Evolutionary conservation across 2,113 vertebrate genomes (phyloP).

Genomic region (Rattus rattus): DNA sequence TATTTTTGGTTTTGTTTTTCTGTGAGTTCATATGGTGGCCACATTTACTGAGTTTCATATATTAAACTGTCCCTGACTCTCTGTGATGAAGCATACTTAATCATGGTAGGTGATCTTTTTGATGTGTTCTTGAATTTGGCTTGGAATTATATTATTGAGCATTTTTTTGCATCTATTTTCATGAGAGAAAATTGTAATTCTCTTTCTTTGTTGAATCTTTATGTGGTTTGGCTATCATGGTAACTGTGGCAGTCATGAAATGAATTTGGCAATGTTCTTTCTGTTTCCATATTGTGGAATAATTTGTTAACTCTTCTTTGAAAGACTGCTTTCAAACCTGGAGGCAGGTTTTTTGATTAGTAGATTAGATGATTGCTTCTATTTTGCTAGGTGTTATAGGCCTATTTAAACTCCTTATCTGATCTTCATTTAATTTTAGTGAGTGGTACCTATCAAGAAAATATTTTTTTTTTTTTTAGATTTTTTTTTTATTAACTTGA

Average conservation of each 20-base stretch:
- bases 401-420: not conserved
- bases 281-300: not conserved
- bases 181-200: not conserved
- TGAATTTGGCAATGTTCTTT: not conserved
- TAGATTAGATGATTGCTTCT: not conserved
- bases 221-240: not conserved
- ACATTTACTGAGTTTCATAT: not conserved
- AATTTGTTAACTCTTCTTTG: not conserved
- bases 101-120: not conserved
- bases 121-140: not conserved
- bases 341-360: not conserved
- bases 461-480: not conserved
- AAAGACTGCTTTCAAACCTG: not conserved
- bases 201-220: not conserved
- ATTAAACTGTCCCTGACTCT: not conserved
- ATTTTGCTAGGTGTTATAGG: not conserved
- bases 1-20: not conserved
- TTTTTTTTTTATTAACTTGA: too few relatives aligned
- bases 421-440: not conserved
- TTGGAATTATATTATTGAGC: not conserved
- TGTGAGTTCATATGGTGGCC: not conserved
- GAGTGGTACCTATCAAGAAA: not conserved
- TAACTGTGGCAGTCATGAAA: not conserved
- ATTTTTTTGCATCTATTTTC: not conserved
- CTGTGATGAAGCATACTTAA: not conserved